A percentile compares a stretch with the other conserved stretches of the same genome.
These are phyloP conservation scores for Acanthosepion lycidas DNA, from an alignment of 2,888 invertebrate genomes.

Conservation along the genomic window DNA sequence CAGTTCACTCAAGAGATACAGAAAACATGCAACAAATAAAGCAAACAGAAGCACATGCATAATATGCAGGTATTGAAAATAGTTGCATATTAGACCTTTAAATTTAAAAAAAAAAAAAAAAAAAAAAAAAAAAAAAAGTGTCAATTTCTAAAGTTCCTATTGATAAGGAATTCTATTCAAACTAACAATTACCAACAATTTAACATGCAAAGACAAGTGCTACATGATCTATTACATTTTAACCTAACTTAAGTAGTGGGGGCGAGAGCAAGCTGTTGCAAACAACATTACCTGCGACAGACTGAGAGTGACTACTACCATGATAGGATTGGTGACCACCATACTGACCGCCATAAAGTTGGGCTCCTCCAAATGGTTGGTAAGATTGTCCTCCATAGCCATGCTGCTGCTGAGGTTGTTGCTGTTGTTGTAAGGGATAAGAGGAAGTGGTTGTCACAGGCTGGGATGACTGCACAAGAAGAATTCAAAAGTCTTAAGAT, in stretches of 20 bases:
- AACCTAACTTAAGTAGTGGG: not conserved
- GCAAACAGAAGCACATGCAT: not conserved
- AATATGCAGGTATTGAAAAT: not conserved
- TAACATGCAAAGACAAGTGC: too few relatives aligned
- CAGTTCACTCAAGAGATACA: not conserved
- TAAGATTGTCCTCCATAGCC: conserved; percentile 53
- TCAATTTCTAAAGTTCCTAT: not conserved
- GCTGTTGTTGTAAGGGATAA: conserved; percentile 54
- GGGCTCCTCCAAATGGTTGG: conserved; percentile 66
- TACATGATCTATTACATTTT: not conserved
- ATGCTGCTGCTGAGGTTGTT: conserved; percentile 49
- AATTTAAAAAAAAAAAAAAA: not conserved
- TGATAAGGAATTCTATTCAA: too few relatives aligned
- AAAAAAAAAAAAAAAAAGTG: not conserved
- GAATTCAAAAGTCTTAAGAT: not conserved
- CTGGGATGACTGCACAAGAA: conserved; percentile 69
- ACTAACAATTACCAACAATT: too few relatives aligned
- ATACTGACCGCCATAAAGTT: conserved; percentile 53
- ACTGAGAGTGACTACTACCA: conserved; percentile 39
- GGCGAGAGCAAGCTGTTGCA: conserved; percentile 24
- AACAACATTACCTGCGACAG: conserved; percentile 41
- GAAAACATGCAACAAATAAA: not conserved
- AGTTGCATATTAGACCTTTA: not conserved
- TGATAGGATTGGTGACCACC: conserved; percentile 44
- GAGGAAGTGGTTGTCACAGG: conserved; percentile 60